Percentiles rank a stretch among this genome's conserved stretches.
phyloP scores from a whole-genome alignment of 2,888 invertebrate species.

The Hemistola chrysoprasaria region DNA sequence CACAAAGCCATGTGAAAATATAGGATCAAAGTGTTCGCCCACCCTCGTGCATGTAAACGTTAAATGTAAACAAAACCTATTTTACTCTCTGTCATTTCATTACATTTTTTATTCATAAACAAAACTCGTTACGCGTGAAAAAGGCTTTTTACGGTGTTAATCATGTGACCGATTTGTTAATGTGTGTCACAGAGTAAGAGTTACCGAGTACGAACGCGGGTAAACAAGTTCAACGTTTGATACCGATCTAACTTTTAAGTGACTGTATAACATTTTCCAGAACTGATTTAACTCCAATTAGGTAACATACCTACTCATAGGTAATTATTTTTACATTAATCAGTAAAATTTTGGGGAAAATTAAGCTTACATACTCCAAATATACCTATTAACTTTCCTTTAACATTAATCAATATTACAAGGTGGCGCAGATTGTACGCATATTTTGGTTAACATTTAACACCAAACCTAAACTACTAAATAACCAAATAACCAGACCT shows the following conservation, averaged over 20 bases:
- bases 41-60: slow-evolving; percentile 53
- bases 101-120: slow-evolving; percentile 36
- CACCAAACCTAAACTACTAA: too few relatives aligned
- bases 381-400: too few relatives aligned
- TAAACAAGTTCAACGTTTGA: slow-evolving; percentile 28
- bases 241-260: slow-evolving; percentile 31
- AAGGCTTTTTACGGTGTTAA: slow-evolving; percentile 33
- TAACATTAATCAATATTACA: too few relatives aligned
- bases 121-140: slow-evolving; percentile 29
- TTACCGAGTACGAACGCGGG: slow-evolving; percentile 21
- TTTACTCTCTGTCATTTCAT: slow-evolving; percentile 50
- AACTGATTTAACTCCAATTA: slow-evolving; percentile 5
- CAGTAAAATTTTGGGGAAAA: too few relatives aligned
- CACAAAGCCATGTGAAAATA: slow-evolving; percentile 80
- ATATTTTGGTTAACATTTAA: too few relatives aligned
- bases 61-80: slow-evolving; percentile 54
- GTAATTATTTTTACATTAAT: too few relatives aligned
- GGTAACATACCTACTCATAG: too few relatives aligned
- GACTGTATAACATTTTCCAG: slow-evolving; percentile 19
- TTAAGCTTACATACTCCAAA: too few relatives aligned
- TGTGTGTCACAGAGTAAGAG: slow-evolving; percentile 21
- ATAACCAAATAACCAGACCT: too few relatives aligned
- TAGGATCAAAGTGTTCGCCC: slow-evolving; percentile 76
- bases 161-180: slow-evolving; percentile 31
- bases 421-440: too few relatives aligned